Conservation (phyloP, 2,888 invertebrate species). For the Drosophila pegasa region DNA sequence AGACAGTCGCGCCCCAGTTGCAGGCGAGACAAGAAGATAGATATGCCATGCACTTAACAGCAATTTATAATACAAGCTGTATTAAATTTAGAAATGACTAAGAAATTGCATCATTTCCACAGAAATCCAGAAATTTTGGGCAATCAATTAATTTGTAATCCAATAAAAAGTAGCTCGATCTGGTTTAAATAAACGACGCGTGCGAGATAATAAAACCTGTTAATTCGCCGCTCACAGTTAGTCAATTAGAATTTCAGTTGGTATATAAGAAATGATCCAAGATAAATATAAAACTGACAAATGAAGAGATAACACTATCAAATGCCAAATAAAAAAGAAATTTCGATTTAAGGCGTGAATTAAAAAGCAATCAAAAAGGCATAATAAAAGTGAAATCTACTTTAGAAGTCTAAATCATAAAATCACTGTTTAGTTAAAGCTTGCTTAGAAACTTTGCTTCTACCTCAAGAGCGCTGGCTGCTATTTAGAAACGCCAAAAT, state of each 20-base stretch:
- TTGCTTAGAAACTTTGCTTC: too few species aligned
- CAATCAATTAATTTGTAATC: not conserved
- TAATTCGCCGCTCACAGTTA: conserved; percentile 13
- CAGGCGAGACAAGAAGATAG: not conserved
- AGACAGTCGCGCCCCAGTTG: conserved; percentile 20
- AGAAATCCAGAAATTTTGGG: not conserved
- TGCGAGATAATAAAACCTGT: conserved; percentile 1
- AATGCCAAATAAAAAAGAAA: not conserved
- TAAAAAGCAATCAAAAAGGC: too few species aligned
- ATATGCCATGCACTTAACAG: not conserved
- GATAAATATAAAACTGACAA: not conserved
- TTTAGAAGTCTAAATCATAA: too few species aligned
- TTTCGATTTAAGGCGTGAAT: too few species aligned
- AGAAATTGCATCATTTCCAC: not conserved
- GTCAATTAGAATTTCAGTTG: not conserved
- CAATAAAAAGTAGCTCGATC: not conserved
- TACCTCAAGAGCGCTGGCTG: too few species aligned
- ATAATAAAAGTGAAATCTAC: too few species aligned
- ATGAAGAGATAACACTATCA: too few species aligned
- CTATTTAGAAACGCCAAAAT: too few species aligned
- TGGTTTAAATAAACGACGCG: conserved; percentile 1
- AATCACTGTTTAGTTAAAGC: too few species aligned
- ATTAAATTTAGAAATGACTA: not conserved
- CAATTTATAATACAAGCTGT: not conserved
- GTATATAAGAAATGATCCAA: not conserved